These are phyloP conservation scores for Hormaphis cornu DNA, from an alignment of 1,140 invertebrate genomes.

Conservation along the genomic window DNA sequence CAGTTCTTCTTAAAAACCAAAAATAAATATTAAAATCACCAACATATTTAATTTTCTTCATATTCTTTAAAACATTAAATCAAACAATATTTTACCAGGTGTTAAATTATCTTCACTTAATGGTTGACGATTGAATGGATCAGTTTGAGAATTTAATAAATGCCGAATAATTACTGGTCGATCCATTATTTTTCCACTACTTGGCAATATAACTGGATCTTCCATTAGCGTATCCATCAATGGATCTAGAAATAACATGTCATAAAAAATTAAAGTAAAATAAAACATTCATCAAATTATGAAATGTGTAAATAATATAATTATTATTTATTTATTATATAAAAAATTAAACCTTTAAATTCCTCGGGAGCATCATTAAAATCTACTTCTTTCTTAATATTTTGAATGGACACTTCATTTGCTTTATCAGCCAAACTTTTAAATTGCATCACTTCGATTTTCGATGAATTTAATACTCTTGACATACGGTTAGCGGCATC, in stretches of 20 bases:
- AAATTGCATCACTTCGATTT: constrained; percentile 74
- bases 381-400: constrained; percentile 79
- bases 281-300: not conserved
- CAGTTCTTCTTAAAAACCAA: no score
- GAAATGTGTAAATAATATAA: not conserved
- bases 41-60: not conserved
- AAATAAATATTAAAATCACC: not conserved
- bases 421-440: constrained; percentile 68
- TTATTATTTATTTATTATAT: not conserved
- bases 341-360: constrained; percentile 58
- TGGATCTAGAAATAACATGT: constrained; percentile 57
- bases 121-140: constrained; percentile 93
- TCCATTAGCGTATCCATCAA: constrained; percentile 96
- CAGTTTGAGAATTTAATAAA: constrained; percentile 88
- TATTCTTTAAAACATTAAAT: not conserved
- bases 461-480: constrained; percentile 71
- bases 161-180: constrained; percentile 85
- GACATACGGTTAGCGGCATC: constrained; percentile 74
- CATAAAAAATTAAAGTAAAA: constrained; percentile 13
- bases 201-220: constrained; percentile 84
- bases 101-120: constrained; percentile 78
- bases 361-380: constrained; percentile 94
- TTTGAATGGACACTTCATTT: constrained; percentile 66
- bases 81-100: constrained; percentile 49
- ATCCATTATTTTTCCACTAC: constrained; percentile 89